Percentiles rank a stretch among this genome's conserved stretches.
These are phyloP conservation scores for Xanthostigma xanthostigma DNA, from an alignment of 2,888 invertebrate species.

Conservation along the genomic window DNA sequence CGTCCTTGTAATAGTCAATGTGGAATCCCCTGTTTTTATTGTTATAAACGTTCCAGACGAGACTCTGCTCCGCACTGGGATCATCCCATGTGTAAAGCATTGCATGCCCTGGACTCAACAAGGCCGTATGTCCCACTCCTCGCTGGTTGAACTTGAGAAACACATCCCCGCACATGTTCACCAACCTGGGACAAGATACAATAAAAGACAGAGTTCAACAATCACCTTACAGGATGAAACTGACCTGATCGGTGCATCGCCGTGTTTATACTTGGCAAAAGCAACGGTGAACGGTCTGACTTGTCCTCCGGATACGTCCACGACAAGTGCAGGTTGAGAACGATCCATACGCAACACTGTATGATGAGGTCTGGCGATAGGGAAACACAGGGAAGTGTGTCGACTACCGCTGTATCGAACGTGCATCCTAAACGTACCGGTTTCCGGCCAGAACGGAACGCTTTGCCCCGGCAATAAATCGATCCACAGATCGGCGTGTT, in stretches of 20 bases:
- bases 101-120: slow-evolving; percentile 60
- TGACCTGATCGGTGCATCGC: slow-evolving; percentile 43
- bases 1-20: slow-evolving; percentile 56
- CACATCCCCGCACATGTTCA: slow-evolving; percentile 70
- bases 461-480: slow-evolving; percentile 56
- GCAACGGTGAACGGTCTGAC: slow-evolving; percentile 58
- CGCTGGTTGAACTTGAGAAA: slow-evolving; percentile 65
- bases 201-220: no score
- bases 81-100: slow-evolving; percentile 78
- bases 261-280: slow-evolving; percentile 55
- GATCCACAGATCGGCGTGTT: slow-evolving; percentile 69
- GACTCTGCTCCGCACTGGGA: slow-evolving; percentile 51
- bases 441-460: slow-evolving; percentile 68
- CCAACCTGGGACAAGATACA: slow-evolving; percentile 28
- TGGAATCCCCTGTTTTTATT: slow-evolving; percentile 57
- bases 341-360: slow-evolving; percentile 66
- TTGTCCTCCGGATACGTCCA: slow-evolving; percentile 59
- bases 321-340: slow-evolving; percentile 47
- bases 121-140: slow-evolving; percentile 45
- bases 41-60: slow-evolving; percentile 73
- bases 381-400: slow-evolving; percentile 61
- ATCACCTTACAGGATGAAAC: no score
- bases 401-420: slow-evolving; percentile 64
- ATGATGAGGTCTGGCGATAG: slow-evolving; percentile 49
- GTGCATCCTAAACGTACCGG: slow-evolving; percentile 65